Evolutionary conservation across 1,140 invertebrate genomes (phyloP).

Genomic region (Phymastichus coffea): DNA sequence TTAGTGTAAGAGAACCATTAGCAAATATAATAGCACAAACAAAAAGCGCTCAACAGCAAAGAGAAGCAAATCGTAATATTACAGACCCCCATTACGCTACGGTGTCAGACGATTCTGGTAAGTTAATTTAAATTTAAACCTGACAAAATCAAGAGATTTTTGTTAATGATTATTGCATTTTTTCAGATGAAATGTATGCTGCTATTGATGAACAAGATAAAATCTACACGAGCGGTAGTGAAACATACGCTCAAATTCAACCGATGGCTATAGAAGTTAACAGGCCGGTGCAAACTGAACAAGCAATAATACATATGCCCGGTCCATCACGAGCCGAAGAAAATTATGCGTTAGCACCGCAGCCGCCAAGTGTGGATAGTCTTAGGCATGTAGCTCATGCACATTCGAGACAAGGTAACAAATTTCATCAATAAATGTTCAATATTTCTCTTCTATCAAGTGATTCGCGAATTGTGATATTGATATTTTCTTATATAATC

Average conservation of each 20-base stretch:
- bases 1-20: conserved; percentile 84
- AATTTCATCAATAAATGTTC: conserved; percentile 6
- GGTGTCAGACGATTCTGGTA: conserved; percentile 82
- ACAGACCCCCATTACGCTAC: conserved; percentile 77
- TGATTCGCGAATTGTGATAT: not conserved
- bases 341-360: conserved; percentile 48
- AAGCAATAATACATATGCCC: conserved; percentile 38
- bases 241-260: conserved; percentile 85
- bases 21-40: conserved; percentile 70
- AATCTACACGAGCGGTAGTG: conserved; percentile 77
- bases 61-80: conserved; percentile 55
- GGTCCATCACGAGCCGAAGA: conserved; percentile 39
- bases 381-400: conserved; percentile 63
- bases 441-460: not conserved
- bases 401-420: conserved; percentile 71
- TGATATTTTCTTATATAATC: conserved; percentile 10
- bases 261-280: conserved; percentile 60
- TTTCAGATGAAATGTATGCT: conserved; percentile 83
- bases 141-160: not conserved
- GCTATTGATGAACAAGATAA: conserved; percentile 81
- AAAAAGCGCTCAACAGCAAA: conserved; percentile 54
- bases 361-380: conserved; percentile 62
- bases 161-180: conserved; percentile 32
- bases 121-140: conserved; percentile 2
- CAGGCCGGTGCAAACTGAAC: conserved; percentile 52